Percentiles rank a stretch among this genome's conserved stretches.
Evolutionary conservation across 2,888 invertebrate genomes (phyloP).

Genomic region (Fabriciana adippe): DNA sequence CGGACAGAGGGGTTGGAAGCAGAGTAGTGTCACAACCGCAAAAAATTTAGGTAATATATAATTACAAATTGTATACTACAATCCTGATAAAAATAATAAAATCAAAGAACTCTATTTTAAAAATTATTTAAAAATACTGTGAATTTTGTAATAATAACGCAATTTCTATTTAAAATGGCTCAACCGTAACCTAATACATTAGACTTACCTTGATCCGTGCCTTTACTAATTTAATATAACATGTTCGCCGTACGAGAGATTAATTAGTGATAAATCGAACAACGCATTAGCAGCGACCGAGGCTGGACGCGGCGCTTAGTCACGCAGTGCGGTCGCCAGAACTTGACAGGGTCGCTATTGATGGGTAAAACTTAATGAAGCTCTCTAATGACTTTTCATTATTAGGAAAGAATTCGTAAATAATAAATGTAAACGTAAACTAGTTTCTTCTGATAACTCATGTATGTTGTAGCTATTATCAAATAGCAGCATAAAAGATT

Average conservation of each 20-base stretch:
- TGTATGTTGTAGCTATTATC: too few relatives aligned
- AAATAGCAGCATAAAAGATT: too few relatives aligned
- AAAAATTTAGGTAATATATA: background rate
- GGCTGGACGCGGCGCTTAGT: slow-evolving; percentile 29
- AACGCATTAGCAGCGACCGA: slow-evolving; percentile 21
- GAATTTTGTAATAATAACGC: too few relatives aligned
- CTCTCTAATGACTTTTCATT: slow-evolving; percentile 16
- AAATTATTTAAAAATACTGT: background rate
- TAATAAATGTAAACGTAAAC: background rate
- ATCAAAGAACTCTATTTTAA: background rate
- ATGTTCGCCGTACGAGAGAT: slow-evolving; percentile 1
- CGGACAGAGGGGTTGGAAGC: slow-evolving; percentile 21
- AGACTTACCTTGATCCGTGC: background rate
- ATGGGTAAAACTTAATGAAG: slow-evolving; percentile 20
- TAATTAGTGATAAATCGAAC: slow-evolving; percentile 28
- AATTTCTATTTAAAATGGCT: too few relatives aligned
- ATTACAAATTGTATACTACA: background rate
- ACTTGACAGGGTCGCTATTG: slow-evolving; percentile 26
- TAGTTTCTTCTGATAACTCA: background rate
- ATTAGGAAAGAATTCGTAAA: slow-evolving; percentile 7
- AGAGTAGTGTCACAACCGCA: slow-evolving; percentile 2
- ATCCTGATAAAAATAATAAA: background rate
- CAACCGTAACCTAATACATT: slow-evolving; percentile 1
- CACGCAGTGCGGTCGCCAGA: slow-evolving; percentile 32
- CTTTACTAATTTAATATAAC: slow-evolving; percentile 14